A percentile compares a stretch with the other conserved stretches of the same genome.
Evolutionary conservation across 2,113 vertebrate genomes (phyloP).

Genomic region (Picathartes gymnocephalus): DNA sequence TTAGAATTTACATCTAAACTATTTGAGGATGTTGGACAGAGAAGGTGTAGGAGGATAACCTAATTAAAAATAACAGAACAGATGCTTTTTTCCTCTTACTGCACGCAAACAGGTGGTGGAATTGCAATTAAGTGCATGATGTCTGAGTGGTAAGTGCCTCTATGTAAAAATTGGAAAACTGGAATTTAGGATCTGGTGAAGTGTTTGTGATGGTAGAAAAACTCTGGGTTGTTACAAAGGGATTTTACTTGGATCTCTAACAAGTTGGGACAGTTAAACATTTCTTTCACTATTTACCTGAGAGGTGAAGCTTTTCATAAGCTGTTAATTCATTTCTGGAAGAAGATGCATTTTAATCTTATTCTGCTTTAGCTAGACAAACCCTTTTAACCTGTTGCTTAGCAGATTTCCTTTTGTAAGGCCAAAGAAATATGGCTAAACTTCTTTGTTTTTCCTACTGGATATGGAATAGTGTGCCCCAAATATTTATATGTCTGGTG

Average conservation of each 20-base stretch:
- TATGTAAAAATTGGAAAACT: background rate
- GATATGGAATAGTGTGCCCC: background rate
- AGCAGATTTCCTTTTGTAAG: background rate
- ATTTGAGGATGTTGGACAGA: background rate
- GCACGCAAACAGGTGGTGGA: background rate
- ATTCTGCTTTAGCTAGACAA: background rate
- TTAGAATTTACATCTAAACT: background rate
- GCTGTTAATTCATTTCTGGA: background rate
- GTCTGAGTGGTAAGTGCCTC: background rate
- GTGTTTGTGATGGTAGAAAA: background rate
- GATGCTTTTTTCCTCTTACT: slow-evolving; percentile 2
- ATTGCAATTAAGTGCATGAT: background rate
- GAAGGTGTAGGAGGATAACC: background rate
- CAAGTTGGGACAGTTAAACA: background rate
- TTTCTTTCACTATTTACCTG: background rate
- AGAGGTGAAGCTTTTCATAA: background rate
- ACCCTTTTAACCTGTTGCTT: background rate
- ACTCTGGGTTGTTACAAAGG: background rate
- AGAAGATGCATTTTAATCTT: background rate
- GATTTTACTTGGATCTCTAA: background rate
- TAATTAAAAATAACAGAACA: slow-evolving; percentile 18
- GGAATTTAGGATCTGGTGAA: background rate
- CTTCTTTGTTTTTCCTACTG: background rate
- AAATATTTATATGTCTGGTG: background rate
- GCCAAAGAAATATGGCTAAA: background rate